phyloP scores from a whole-genome alignment of 2,113 vertebrate species.

The Pseudopodoces humilis region DNA sequence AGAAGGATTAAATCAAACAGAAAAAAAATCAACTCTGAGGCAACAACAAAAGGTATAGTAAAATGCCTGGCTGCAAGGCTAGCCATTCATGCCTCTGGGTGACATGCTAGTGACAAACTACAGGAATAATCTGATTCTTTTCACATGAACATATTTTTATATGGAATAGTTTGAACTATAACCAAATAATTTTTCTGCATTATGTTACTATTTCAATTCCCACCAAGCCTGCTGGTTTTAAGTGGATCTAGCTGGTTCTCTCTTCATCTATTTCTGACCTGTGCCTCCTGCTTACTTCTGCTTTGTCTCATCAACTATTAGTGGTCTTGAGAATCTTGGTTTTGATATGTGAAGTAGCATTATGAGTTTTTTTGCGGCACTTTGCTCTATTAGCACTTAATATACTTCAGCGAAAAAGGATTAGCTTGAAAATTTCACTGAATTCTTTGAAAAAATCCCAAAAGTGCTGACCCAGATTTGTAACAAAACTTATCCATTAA shows the following conservation, averaged over 20 bases:
- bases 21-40: not conserved
- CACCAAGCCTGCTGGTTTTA: not conserved
- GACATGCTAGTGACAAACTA: not conserved
- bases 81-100: not conserved
- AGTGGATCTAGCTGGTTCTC: conserved; percentile 8
- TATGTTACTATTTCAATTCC: not conserved
- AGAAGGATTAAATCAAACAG: not conserved
- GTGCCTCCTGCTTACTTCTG: not conserved
- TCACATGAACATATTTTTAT: not conserved
- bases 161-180: not conserved
- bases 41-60: not conserved
- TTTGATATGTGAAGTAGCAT: conserved; percentile 19
- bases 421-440: not conserved
- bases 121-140: conserved; percentile 12
- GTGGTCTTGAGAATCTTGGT: not conserved
- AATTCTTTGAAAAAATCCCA: not conserved
- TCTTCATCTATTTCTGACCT: not conserved
- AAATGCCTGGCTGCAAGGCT: not conserved
- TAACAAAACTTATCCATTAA: not conserved
- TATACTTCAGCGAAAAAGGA: not conserved
- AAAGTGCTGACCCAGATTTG: not conserved
- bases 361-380: not conserved
- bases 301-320: conserved; percentile 2
- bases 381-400: not conserved
- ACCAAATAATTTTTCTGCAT: conserved; percentile 1